Evolutionary conservation across 2,888 invertebrate genomes (phyloP).

Genomic region (Mythimna vitellina): DNA sequence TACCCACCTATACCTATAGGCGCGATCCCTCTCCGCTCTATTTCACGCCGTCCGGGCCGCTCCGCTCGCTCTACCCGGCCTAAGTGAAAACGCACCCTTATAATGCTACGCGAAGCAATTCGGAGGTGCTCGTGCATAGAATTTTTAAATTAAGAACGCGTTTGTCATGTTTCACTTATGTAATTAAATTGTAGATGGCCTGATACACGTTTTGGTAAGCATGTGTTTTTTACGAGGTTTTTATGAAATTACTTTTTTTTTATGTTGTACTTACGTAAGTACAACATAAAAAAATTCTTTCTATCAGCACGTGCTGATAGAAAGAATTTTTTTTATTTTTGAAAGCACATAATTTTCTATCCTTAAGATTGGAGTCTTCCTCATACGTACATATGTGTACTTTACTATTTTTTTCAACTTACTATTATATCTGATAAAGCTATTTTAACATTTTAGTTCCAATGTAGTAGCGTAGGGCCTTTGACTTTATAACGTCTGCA

Average conservation of each 20-base stretch:
- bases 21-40: not conserved
- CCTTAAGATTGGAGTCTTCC: not conserved
- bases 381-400: not conserved
- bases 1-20: no score
- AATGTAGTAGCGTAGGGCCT: conserved; percentile 3
- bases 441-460: conserved; percentile 1
- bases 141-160: conserved; percentile 73
- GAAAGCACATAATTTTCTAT: no score
- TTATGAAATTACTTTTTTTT: not conserved
- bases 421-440: no score
- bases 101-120: conserved; percentile 59
- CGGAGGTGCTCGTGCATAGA: conserved; percentile 70
- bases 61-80: not conserved
- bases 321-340: not conserved
- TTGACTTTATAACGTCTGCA: no score
- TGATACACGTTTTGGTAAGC: conserved; percentile 23
- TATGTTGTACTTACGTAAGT: no score
- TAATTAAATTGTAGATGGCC: conserved; percentile 46
- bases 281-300: no score
- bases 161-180: conserved; percentile 66
- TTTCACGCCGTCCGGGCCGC: no score
- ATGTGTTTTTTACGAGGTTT: not conserved
- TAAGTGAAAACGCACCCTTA: conserved; percentile 1
- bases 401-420: not conserved
- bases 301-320: no score